These are phyloP conservation scores for Hirtodrosophila confusa DNA, from an alignment of 2,888 invertebrate genomes.

Conservation along the genomic window DNA sequence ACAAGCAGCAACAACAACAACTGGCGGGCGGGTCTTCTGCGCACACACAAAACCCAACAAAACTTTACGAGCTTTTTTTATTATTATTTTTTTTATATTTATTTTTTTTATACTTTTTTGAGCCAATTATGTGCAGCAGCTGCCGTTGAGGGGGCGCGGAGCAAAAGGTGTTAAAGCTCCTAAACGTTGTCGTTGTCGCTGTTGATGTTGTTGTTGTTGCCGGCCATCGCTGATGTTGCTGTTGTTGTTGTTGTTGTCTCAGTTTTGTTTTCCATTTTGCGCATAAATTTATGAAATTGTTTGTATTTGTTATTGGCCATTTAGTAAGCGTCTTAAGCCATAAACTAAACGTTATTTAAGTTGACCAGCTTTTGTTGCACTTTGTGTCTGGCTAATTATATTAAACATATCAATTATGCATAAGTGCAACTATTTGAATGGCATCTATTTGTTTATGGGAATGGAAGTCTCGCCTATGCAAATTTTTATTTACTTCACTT, in stretches of 20 bases:
- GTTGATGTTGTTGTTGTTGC: slow-evolving; percentile 32
- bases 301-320: slow-evolving; percentile 45
- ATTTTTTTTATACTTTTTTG: slow-evolving; percentile 43
- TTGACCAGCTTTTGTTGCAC: slow-evolving; percentile 24
- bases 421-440: slow-evolving; percentile 24
- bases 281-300: slow-evolving; percentile 65
- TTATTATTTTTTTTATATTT: slow-evolving; percentile 42
- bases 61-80: slow-evolving; percentile 61
- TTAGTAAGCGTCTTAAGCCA: slow-evolving; percentile 55
- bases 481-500: slow-evolving; percentile 10
- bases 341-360: slow-evolving; percentile 60
- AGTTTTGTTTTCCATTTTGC: slow-evolving; percentile 46
- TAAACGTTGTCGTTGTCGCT: slow-evolving; percentile 42
- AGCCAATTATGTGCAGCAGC: slow-evolving; percentile 77
- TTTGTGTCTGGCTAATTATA: slow-evolving; percentile 48
- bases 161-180: slow-evolving; percentile 54
- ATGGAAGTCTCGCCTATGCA: no score
- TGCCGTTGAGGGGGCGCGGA: slow-evolving; percentile 52
- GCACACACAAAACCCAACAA: slow-evolving; percentile 54
- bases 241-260: slow-evolving; percentile 35
- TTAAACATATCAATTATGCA: slow-evolving; percentile 52
- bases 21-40: slow-evolving; percentile 75
- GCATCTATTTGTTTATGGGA: slow-evolving; percentile 32
- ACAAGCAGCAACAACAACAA: slow-evolving; percentile 54
- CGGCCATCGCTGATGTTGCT: slow-evolving; percentile 38